A percentile compares a stretch with the other conserved stretches of the same genome.
Conservation (phyloP, 2,113 vertebrate genomes). For the Myotis lucifugus region DNA sequence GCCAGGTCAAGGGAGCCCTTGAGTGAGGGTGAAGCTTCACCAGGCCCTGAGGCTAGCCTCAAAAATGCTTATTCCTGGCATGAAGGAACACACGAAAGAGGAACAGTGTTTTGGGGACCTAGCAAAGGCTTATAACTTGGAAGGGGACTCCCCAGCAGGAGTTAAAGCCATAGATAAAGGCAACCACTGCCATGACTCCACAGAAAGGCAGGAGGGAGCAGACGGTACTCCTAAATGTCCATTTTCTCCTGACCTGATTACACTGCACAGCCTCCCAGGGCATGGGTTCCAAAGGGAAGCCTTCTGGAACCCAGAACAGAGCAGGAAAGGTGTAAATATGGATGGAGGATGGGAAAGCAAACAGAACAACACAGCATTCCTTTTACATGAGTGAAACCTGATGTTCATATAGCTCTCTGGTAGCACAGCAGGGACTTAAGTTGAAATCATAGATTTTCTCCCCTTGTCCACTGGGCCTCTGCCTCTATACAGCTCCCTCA, state of each 20-base stretch:
- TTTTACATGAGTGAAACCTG: not conserved
- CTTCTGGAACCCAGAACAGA: not conserved
- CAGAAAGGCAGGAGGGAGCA: too few relatives aligned
- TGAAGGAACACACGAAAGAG: not conserved
- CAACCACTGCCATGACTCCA: not conserved
- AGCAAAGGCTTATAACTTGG: fast-evolving
- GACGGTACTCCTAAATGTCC: fast-evolving
- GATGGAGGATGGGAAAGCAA: fast-evolving
- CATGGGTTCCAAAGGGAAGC: not conserved
- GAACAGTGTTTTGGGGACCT: not conserved
- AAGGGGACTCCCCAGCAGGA: not conserved
- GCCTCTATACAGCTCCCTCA: not conserved
- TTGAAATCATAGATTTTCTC: not conserved
- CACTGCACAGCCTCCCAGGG: too few relatives aligned
- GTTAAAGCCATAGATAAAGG: not conserved
- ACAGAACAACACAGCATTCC: fast-evolving
- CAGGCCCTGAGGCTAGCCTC: not conserved
- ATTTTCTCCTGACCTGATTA: not conserved
- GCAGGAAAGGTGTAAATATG: not conserved
- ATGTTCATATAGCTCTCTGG: not conserved
- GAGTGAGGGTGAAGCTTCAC: not conserved
- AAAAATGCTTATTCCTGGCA: not conserved
- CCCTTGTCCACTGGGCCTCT: fast-evolving
- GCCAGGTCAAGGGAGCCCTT: fast-evolving
- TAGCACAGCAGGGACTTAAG: not conserved